Conservation (phyloP, 2,797 vertebrate genomes). For the Morus bassanus region DNA sequence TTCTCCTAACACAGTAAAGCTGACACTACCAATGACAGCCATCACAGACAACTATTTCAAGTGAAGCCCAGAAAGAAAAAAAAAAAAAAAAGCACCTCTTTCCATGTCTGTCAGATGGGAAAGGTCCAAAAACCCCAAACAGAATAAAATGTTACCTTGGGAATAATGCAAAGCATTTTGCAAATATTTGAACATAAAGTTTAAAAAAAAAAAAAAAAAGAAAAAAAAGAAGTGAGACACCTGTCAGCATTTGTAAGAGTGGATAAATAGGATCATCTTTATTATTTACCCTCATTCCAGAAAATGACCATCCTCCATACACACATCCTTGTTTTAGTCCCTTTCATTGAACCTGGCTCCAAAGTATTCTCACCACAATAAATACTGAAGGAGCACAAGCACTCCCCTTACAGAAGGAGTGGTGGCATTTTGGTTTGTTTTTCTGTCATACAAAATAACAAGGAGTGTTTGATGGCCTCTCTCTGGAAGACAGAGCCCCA, state of each 20-base stretch:
- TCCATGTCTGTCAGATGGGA: background rate
- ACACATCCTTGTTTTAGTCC: background rate
- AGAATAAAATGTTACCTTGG: background rate
- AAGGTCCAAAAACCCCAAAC: background rate
- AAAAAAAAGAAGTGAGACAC: background rate
- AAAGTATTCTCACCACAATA: background rate
- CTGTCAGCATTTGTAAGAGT: background rate
- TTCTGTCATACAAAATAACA: background rate
- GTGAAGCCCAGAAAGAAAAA: background rate
- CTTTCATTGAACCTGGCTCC: background rate
- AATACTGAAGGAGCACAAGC: background rate
- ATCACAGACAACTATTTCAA: background rate
- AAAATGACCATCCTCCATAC: background rate
- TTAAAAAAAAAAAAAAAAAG: background rate
- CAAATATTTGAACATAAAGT: background rate
- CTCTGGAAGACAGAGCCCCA: background rate
- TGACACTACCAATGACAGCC: background rate
- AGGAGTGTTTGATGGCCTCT: background rate
- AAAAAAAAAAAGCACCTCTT: background rate
- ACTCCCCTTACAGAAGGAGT: background rate
- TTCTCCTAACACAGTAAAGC: background rate
- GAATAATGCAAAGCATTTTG: background rate
- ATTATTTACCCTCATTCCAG: background rate
- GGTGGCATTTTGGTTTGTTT: background rate
- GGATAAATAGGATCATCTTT: background rate